A percentile compares a stretch with the other conserved stretches of the same genome.
Evolutionary conservation across 2,797 vertebrate species (phyloP).

Genomic region (Lutjanus argentimaculatus): DNA sequence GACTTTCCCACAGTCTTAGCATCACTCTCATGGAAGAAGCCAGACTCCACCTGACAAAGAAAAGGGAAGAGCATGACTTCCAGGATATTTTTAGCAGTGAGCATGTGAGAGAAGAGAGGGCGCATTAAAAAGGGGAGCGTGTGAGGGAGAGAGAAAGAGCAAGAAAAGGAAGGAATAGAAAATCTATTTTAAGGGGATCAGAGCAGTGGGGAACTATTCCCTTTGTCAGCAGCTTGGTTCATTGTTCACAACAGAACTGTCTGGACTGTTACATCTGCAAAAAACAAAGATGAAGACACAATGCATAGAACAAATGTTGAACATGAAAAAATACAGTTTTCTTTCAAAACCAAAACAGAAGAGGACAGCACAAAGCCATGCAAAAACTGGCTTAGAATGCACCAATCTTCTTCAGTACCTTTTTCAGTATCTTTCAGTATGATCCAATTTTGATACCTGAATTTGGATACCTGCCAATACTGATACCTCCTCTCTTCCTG

Average conservation of each 20-base stretch:
- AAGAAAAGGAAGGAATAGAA: conserved; percentile 56
- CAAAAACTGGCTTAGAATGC: neutral
- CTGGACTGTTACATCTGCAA: conserved; percentile 34
- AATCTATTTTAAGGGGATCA: conserved; percentile 70
- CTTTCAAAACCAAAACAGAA: neutral
- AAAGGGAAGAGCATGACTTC: conserved; percentile 50
- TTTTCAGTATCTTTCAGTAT: too few relatives aligned
- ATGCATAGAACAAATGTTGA: neutral
- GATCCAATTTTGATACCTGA: too few relatives aligned
- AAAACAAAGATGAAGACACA: conserved; percentile 8
- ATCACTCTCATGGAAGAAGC: conserved; percentile 96
- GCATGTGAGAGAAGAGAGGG: conserved; percentile 56
- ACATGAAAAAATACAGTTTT: neutral
- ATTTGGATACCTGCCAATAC: too few relatives aligned
- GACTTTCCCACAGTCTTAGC: conserved; percentile 96
- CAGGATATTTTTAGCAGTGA: conserved; percentile 67
- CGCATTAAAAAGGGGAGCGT: conserved; percentile 48
- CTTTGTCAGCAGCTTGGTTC: conserved; percentile 60
- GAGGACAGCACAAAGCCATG: neutral
- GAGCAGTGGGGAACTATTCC: conserved; percentile 53
- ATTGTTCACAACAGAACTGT: conserved; percentile 53
- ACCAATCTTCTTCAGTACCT: too few relatives aligned
- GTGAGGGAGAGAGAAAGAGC: conserved; percentile 37
- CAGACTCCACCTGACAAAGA: conserved; percentile 91
- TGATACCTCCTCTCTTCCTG: too few relatives aligned